Evolutionary conservation across 2,888 invertebrate species (phyloP).

Genomic region (Epicampocera succincta): DNA sequence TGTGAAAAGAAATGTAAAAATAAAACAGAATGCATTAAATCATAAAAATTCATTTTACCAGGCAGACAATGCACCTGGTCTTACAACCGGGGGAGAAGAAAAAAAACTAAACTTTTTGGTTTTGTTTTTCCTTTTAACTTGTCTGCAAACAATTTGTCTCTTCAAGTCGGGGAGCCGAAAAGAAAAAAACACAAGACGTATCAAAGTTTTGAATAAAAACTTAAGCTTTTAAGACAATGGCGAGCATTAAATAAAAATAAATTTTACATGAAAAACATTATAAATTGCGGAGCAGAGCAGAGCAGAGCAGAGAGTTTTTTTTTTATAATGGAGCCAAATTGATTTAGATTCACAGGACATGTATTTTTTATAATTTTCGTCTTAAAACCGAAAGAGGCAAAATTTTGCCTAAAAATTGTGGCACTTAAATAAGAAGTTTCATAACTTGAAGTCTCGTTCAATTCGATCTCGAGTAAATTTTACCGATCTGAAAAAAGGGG

Average conservation of each 20-base stretch:
- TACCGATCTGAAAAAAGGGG: too few relatives aligned
- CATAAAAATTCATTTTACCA: slow-evolving; percentile 59
- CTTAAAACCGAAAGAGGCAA: too few relatives aligned
- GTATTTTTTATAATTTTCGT: too few relatives aligned
- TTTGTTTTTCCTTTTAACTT: slow-evolving; percentile 13
- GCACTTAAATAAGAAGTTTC: too few relatives aligned
- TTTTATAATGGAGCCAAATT: neutral
- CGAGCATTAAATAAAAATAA: slow-evolving; percentile 19
- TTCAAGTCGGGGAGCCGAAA: neutral
- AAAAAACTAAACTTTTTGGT: slow-evolving; percentile 11
- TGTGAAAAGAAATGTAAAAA: slow-evolving; percentile 21
- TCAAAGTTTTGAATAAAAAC: neutral
- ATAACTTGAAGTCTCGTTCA: too few relatives aligned
- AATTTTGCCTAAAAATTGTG: too few relatives aligned
- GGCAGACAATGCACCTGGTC: slow-evolving; percentile 64
- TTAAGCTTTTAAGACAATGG: slow-evolving; percentile 41
- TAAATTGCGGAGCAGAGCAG: neutral
- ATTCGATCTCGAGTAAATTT: too few relatives aligned
- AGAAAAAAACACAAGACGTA: neutral
- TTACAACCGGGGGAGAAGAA: slow-evolving; percentile 13
- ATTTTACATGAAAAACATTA: slow-evolving; percentile 11
- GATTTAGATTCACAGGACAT: too few relatives aligned
- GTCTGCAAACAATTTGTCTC: slow-evolving; percentile 55
- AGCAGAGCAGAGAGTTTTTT: neutral
- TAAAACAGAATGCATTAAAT: slow-evolving; percentile 58